Evolutionary conservation across 2,888 invertebrate genomes (phyloP).

Genomic region (Thelaira solivaga): DNA sequence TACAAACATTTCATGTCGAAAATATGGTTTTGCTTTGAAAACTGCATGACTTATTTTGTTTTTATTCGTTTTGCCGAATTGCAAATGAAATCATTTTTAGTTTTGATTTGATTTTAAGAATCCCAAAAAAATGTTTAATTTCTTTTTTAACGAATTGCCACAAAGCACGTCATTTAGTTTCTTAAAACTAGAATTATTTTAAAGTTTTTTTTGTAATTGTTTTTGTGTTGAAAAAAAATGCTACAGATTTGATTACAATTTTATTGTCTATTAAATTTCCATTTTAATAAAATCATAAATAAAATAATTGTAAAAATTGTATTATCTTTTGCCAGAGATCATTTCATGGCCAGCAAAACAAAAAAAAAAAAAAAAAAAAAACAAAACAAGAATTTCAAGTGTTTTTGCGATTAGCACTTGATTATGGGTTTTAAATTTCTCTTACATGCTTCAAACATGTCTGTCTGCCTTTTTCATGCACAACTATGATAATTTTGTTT

Average conservation of each 20-base stretch:
- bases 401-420: constrained; percentile 58
- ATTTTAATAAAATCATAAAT: constrained; percentile 28
- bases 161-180: not conserved
- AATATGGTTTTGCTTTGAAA: too few species aligned
- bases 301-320: constrained; percentile 10
- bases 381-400: constrained; percentile 55
- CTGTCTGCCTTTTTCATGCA: constrained; percentile 43
- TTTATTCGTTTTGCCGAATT: too few species aligned
- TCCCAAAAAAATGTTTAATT: too few species aligned
- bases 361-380: not conserved
- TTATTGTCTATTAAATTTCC: not conserved
- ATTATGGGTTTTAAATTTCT: constrained; percentile 56
- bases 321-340: not conserved
- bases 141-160: not conserved
- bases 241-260: not conserved
- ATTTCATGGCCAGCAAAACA: not conserved
- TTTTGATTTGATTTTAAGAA: too few species aligned
- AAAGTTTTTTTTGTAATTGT: not conserved
- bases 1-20: too few species aligned
- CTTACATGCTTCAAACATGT: constrained; percentile 49
- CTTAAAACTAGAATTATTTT: not conserved
- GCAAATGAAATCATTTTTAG: too few species aligned
- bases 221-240: not conserved
- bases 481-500: constrained; percentile 42
- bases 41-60: too few species aligned